Conservation (phyloP, 1,140 invertebrate species). For the Zelostemma sp. region DNA sequence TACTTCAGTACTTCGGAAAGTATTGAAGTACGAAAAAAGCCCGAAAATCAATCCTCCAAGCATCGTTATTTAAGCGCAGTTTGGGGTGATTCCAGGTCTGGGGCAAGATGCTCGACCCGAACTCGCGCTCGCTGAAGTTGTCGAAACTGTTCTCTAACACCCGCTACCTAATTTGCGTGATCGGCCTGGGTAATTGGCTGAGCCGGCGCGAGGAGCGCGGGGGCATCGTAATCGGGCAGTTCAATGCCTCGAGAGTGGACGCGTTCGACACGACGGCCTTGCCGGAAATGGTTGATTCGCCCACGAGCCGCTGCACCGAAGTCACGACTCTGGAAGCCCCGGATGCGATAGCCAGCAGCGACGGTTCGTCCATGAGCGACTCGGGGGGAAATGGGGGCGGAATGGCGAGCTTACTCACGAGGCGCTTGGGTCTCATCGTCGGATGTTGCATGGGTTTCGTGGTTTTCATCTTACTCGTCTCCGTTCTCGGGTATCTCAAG, state of each 20-base stretch:
- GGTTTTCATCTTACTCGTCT: constrained; percentile 85
- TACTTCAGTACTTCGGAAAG: too few species aligned
- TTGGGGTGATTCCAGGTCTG: too few species aligned
- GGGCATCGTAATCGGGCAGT: constrained; percentile 45
- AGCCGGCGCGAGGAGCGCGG: constrained; percentile 38
- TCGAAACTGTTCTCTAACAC: constrained; percentile 81
- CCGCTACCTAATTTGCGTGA: constrained; percentile 86
- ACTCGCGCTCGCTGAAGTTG: constrained; percentile 79
- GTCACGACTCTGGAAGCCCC: constrained; percentile 80
- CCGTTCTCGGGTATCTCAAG: constrained; percentile 87
- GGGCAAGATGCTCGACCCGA: constrained; percentile 71
- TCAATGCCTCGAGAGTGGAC: constrained; percentile 55
- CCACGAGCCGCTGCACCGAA: constrained; percentile 79
- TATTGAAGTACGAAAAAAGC: too few species aligned
- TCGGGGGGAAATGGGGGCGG: constrained; percentile 14
- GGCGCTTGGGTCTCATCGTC: constrained; percentile 85
- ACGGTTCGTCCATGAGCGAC: constrained; percentile 73
- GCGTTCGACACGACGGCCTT: constrained; percentile 44
- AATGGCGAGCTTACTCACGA: constrained; percentile 74
- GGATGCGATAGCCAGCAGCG: constrained; percentile 71
- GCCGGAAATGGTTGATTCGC: constrained; percentile 76
- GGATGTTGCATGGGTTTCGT: constrained; percentile 88
- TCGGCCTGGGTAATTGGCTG: constrained; percentile 81
- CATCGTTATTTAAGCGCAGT: too few species aligned
- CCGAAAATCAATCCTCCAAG: too few species aligned